Conservation (phyloP, 2,888 invertebrate species). For the Trichopoda pennipes region DNA sequence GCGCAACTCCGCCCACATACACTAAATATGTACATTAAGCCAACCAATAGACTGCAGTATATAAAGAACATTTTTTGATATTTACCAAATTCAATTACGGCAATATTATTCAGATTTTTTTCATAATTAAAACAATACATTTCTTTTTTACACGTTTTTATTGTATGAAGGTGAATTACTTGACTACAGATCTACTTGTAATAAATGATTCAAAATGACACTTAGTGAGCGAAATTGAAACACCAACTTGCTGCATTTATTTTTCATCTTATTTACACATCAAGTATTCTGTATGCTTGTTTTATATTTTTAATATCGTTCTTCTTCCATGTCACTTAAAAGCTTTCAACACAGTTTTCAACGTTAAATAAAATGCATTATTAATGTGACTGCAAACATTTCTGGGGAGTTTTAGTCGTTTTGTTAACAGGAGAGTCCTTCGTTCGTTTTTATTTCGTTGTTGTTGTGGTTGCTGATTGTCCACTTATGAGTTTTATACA, state of each 20-base stretch:
- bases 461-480: conserved; percentile 23
- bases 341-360: conserved; percentile 48
- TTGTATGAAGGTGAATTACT: no score
- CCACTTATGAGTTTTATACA: conserved; percentile 11
- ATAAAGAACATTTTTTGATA: conserved; percentile 9
- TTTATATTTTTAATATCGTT: conserved; percentile 3
- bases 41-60: conserved; percentile 49
- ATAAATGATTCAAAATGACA: conserved; percentile 32
- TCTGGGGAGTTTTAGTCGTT: not conserved
- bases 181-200: not conserved
- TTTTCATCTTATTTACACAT: not conserved
- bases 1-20: conserved; percentile 66
- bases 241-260: conserved; percentile 30
- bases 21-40: conserved; percentile 15
- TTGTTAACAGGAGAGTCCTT: conserved; percentile 15
- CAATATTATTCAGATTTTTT: conserved; percentile 54
- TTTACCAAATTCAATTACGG: conserved; percentile 45
- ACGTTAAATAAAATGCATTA: conserved; percentile 40
- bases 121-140: conserved; percentile 59
- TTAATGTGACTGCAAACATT: conserved; percentile 49
- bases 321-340: conserved; percentile 37
- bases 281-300: not conserved
- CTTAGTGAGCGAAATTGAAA: conserved; percentile 24
- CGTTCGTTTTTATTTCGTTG: conserved; percentile 8
- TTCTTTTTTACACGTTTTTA: not conserved